Percentiles rank a stretch among this genome's conserved stretches.
phyloP scores from a whole-genome alignment of 2,888 invertebrate genomes.

The Creontiades dilutus region DNA sequence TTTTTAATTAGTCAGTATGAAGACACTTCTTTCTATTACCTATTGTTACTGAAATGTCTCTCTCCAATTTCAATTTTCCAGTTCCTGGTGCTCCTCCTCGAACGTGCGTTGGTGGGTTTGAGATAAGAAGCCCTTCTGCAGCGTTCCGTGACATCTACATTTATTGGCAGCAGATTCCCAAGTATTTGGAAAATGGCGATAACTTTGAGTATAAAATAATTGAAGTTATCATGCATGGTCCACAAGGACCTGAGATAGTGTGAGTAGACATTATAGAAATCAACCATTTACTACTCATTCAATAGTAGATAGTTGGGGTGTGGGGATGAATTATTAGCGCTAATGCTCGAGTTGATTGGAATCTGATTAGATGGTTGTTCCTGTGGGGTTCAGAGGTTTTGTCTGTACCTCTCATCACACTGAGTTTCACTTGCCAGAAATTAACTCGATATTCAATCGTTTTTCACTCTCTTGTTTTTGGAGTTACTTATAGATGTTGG shows the following conservation, averaged over 20 bases:
- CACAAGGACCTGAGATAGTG: constrained; percentile 43
- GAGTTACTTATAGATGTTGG: no score
- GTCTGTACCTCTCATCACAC: no score
- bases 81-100: constrained; percentile 81
- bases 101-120: constrained; percentile 87
- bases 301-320: no score
- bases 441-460: no score
- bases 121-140: constrained; percentile 79
- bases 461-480: no score
- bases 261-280: background rate
- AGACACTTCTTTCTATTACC: no score
- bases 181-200: constrained; percentile 85
- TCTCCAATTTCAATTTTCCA: constrained; percentile 57
- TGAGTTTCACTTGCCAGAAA: no score
- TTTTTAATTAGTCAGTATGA: no score
- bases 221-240: constrained; percentile 58
- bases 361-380: no score
- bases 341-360: no score
- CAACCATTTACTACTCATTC: background rate
- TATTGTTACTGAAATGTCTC: no score
- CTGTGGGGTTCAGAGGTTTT: no score
- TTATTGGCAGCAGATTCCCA: constrained; percentile 89
- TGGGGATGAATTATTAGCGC: background rate
- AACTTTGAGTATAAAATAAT: constrained; percentile 84
- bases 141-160: constrained; percentile 83